Base-by-base conservation (phyloP, 2,113 vertebrate species). In the Sander lucioperca region DNA sequence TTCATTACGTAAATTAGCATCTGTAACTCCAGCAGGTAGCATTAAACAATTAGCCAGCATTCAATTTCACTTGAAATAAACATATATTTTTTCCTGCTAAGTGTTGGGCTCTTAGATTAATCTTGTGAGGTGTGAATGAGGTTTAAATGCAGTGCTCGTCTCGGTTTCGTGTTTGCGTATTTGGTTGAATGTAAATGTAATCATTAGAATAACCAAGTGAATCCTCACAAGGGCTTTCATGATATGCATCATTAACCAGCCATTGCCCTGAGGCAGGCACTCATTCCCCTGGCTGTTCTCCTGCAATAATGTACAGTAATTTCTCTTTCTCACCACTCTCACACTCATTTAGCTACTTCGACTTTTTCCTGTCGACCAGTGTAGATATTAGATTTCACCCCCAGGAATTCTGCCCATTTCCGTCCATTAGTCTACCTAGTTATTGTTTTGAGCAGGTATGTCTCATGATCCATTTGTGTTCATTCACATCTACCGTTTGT, bases 231-330 rank as follows among this genome's bases (percentile, higher is more conserved):
- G 88, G 82, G 86, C 51, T 84, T 89, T 84, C 61, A 81, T 82
- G 83, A 83, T 77, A 85, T 80, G 87, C 86, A 84, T 91, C 86
- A 68, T 91, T 94, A 92, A 87, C 90, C 89, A 89, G 89, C 67
- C 90, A 39, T 84, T 85, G 82, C 89, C 86, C 83, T 18, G 19
- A 89, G 92, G 88, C 89, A 80, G 53, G 19, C 68, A 16, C 75
- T 88, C 82, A 48, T 85, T 84, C 85, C 80, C 82, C 18, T 6
- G n/a, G 80, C 85, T 82, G 83, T 88, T 91, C 79, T 85, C 78
- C 79, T 65, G 53, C 83, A 84, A 77, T 94, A 87, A 92, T 90
- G 88, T 88, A 84, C 87, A 84, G 91, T 90, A 87, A 93, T 92
- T 93, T 86, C 76, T 89, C 89, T 87, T 88, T 86, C 91, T 88